phyloP scores from a whole-genome alignment of 2,113 vertebrate genomes.

The Labeo catla region DNA sequence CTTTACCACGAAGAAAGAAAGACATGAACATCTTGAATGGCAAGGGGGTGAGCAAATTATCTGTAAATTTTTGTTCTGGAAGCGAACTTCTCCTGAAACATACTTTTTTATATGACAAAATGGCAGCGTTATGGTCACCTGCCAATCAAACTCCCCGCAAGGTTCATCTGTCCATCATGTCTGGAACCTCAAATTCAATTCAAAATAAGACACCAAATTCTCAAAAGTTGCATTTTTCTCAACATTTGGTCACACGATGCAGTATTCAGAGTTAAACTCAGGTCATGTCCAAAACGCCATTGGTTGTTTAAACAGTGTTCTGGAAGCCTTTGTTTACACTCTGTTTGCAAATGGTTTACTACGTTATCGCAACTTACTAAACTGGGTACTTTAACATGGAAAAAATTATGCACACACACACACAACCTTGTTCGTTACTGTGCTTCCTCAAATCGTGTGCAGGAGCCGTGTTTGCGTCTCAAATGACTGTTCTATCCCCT shows the following conservation, averaged over 20 bases:
- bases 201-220: not conserved
- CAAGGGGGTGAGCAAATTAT: too few species aligned
- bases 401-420: not conserved
- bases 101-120: too few species aligned
- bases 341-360: not conserved
- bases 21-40: too few species aligned
- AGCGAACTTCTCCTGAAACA: too few species aligned
- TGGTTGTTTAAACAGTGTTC: not conserved
- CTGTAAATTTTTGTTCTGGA: too few species aligned
- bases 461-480: conserved; percentile 29
- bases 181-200: not conserved
- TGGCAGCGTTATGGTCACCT: too few species aligned
- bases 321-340: not conserved
- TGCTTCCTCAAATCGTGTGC: conserved; percentile 27
- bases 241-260: not conserved
- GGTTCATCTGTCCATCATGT: not conserved
- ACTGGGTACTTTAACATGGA: not conserved
- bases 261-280: not conserved
- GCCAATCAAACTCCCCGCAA: too few species aligned
- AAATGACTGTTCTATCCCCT: conserved; percentile 42
- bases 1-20: too few species aligned
- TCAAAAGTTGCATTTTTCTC: not conserved
- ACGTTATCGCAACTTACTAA: not conserved
- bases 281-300: not conserved
- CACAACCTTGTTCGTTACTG: conserved; percentile 1